Evolutionary conservation across 2,113 vertebrate genomes (phyloP), one percentile per base, ranked within the genome.

Genomic region (Cebus imitator): DNA sequence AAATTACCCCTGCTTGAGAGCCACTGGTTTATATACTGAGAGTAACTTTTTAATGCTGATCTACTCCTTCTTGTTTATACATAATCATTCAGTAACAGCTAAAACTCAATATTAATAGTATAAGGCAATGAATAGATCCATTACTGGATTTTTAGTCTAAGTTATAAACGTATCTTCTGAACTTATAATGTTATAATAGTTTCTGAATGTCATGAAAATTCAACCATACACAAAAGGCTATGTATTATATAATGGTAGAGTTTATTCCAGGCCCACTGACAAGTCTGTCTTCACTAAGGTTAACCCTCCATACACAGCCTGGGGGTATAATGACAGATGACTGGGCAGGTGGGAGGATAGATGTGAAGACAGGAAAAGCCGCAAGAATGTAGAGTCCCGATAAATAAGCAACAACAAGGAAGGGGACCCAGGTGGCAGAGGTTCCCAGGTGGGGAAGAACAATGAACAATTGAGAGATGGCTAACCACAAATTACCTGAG

Each of bases 191-290:
- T 57, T 58, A 68, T 43, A 72, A 61, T 37, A 9, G 8, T 50
- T 91, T 84, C 55, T 93, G 27, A 88, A 40, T 87, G 81, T 32
- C n/a, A 90, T 58, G 16, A 92, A 70, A 82, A 94, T 83, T 4
- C 72, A 55, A 11, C 30, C 37, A 58, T 48, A 88, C 1, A 66
- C 52, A 58, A 92, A 96, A 45, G 11, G 55, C 78, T 80, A 40
- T 70, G 35, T 88, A 45, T 70, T 37, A 88, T 52, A n/a, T 58
- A 88, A 84, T 52, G 61, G 61, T 32, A 12, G 87, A 12, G 25
- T 57, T 90, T 57, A 70, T 94, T 96, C 40, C 43, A 92, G 81
- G 21, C 6, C 57, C 18, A 81, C 18, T 64, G 3, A 14, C 79
- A 76, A 58, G 8, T 64, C 13, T 58, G 32, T 11, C 73, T 87